Evolutionary conservation across 2,797 vertebrate genomes (phyloP).

Genomic region (Acrocephalus scirpaceus): DNA sequence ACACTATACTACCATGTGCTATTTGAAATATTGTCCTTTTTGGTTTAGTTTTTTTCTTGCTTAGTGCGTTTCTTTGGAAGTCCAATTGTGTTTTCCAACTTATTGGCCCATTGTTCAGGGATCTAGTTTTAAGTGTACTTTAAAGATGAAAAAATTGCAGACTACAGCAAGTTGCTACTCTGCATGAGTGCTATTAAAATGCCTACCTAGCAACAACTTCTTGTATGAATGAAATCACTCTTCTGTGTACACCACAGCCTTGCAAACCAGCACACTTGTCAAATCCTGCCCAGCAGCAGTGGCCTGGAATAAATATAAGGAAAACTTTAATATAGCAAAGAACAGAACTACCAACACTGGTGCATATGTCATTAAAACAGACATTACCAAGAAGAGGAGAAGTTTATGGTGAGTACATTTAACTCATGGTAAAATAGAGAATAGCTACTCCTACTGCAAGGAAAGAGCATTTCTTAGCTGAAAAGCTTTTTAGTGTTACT

Average conservation of each 20-base stretch:
- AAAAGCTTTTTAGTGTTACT: not conserved
- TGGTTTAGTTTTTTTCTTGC: not conserved
- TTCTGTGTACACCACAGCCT: not conserved
- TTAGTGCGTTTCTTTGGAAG: not conserved
- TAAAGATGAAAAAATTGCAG: not conserved
- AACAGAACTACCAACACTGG: not conserved
- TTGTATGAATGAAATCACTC: conserved; percentile 1
- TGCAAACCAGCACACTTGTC: not conserved
- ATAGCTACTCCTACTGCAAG: not conserved
- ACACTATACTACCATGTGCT: not conserved
- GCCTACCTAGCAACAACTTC: not conserved
- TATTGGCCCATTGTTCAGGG: not conserved
- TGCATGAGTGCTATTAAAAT: conserved; percentile 20
- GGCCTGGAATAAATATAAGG: conserved; percentile 3
- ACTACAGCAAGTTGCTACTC: not conserved
- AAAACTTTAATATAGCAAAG: not conserved
- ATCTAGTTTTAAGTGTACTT: not conserved
- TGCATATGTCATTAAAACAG: not conserved
- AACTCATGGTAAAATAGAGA: not conserved
- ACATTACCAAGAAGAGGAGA: not conserved
- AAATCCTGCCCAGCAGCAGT: not conserved
- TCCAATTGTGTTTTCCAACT: not conserved
- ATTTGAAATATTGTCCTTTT: not conserved
- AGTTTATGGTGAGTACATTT: not conserved
- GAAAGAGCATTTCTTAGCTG: not conserved